These are phyloP conservation scores for Laterallus jamaicensis DNA, from an alignment of 2,113 vertebrate genomes.

Conservation along the genomic window DNA sequence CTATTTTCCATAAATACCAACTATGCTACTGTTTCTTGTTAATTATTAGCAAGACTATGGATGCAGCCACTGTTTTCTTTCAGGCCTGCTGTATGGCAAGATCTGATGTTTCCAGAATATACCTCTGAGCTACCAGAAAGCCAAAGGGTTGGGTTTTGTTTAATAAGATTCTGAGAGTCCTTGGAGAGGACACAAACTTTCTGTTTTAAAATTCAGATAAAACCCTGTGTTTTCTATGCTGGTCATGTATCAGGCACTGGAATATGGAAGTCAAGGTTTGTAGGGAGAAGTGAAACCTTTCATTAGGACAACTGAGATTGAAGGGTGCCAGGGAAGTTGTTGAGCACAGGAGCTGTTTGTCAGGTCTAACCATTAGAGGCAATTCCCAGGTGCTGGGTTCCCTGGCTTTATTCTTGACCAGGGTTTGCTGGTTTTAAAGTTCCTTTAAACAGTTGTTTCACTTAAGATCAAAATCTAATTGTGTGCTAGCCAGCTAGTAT, in stretches of 20 bases:
- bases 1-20: neutral
- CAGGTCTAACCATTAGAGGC: neutral
- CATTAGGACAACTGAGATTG: neutral
- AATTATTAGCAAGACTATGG: neutral
- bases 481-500: neutral
- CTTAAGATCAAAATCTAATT: neutral
- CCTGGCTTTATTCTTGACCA: neutral
- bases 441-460: neutral
- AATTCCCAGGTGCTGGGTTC: neutral
- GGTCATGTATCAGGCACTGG: neutral
- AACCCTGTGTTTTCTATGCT: neutral
- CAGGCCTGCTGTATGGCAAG: neutral
- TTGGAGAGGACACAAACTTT: neutral
- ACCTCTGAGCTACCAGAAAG: neutral
- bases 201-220: neutral
- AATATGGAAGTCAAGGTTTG: neutral
- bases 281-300: neutral
- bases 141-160: neutral
- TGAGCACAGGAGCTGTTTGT: neutral
- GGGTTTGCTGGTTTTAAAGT: neutral
- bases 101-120: neutral
- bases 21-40: neutral
- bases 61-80: neutral
- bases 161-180: neutral
- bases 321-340: neutral